phyloP scores from a whole-genome alignment of 2,797 vertebrate species.

The Melanotaenia pygmaea region DNA sequence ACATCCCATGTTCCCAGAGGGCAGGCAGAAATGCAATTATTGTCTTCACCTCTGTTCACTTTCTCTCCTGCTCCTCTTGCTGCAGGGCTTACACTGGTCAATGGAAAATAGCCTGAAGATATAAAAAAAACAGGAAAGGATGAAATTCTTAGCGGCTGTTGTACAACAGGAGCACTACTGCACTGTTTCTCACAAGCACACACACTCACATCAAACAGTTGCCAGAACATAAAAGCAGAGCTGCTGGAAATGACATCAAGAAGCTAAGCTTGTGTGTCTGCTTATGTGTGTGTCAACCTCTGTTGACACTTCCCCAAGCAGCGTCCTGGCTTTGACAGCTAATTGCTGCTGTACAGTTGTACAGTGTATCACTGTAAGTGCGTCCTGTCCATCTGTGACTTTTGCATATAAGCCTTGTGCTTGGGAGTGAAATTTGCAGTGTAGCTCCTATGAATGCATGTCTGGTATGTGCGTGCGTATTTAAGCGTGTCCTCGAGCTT shows the following conservation, averaged over 20 bases:
- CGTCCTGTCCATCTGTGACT: conserved; percentile 21
- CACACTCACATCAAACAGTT: conserved; percentile 37
- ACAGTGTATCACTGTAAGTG: conserved; percentile 49
- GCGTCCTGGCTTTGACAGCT: conserved; percentile 45
- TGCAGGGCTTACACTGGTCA: conserved; percentile 51
- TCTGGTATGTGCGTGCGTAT: conserved; percentile 28
- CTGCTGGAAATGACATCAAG: conserved; percentile 65
- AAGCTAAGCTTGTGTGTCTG: conserved; percentile 42
- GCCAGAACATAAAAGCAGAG: conserved; percentile 44
- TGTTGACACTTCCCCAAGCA: conserved; percentile 32
- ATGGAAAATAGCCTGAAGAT: conserved; percentile 61
- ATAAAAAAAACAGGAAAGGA: conserved; percentile 40
- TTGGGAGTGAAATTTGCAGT: conserved; percentile 37
- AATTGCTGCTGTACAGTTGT: conserved; percentile 49
- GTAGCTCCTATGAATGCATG: conserved; percentile 32
- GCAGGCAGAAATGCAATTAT: conserved; percentile 75
- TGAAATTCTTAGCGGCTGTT: conserved; percentile 34
- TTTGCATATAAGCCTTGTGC: conserved; percentile 11
- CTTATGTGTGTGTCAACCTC: conserved; percentile 32
- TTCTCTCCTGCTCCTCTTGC: conserved; percentile 51
- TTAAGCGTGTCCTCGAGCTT: conserved; percentile 65
- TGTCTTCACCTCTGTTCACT: conserved; percentile 59
- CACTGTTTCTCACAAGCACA: conserved; percentile 22
- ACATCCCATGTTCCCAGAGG: conserved; percentile 92
- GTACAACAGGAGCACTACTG: conserved; percentile 30